Evolutionary conservation across 2,888 invertebrate genomes (phyloP).

Genomic region (Nymphalis urticae): DNA sequence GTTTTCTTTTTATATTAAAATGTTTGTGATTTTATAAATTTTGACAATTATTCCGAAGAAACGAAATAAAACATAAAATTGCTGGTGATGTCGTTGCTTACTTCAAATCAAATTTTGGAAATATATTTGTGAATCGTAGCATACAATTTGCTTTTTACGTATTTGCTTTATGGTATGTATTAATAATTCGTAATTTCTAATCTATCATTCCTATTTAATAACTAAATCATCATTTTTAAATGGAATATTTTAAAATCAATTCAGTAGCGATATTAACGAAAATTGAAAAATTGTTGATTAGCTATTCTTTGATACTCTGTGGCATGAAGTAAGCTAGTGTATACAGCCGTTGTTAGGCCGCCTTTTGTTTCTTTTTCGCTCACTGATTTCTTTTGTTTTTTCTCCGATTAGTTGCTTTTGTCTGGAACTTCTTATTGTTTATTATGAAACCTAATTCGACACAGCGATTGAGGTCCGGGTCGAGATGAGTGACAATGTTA

Average conservation of each 20-base stretch:
- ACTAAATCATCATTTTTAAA: not conserved
- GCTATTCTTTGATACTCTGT: conserved; percentile 21
- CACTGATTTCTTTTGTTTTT: conserved; percentile 46
- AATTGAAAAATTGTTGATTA: not conserved
- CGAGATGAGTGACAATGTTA: conserved; percentile 28
- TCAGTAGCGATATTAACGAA: not conserved
- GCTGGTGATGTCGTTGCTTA: no score
- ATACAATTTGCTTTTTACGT: no score
- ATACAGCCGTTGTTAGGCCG: conserved; percentile 39
- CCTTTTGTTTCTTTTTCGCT: conserved; percentile 43
- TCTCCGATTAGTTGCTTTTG: conserved; percentile 45
- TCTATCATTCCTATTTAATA: no score
- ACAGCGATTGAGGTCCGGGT: conserved; percentile 37
- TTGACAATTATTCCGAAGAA: no score
- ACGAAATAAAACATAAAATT: no score
- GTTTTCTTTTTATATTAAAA: no score
- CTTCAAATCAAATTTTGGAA: no score
- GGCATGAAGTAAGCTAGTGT: conserved; percentile 34
- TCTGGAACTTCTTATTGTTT: conserved; percentile 43
- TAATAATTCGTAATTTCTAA: no score
- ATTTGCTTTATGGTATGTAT: no score
- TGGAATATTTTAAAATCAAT: not conserved
- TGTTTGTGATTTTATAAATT: no score
- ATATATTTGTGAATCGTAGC: no score
- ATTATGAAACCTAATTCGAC: conserved; percentile 45